These are phyloP conservation scores for Prionchulus punctatus DNA, from an alignment of 2,888 invertebrate species.

Conservation along the genomic window DNA sequence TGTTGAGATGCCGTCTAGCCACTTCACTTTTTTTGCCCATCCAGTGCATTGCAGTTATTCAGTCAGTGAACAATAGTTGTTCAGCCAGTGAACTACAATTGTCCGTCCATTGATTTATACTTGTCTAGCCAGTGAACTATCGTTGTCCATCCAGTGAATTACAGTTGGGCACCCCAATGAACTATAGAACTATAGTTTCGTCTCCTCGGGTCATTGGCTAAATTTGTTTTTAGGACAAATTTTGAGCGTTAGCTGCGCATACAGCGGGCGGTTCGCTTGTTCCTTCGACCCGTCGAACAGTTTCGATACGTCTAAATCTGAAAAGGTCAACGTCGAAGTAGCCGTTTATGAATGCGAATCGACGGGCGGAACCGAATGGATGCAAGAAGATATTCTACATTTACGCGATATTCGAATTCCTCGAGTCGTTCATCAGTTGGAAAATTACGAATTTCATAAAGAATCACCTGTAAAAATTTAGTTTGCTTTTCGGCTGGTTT, in stretches of 20 bases:
- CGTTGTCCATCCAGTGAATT: too few relatives aligned
- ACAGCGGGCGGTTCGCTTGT: slow-evolving; percentile 89
- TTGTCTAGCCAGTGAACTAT: too few relatives aligned
- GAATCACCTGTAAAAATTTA: slow-evolving; percentile 11
- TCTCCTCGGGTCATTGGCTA: too few relatives aligned
- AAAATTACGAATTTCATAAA: slow-evolving; percentile 11
- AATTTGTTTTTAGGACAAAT: slow-evolving; percentile 23
- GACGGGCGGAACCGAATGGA: slow-evolving; percentile 72
- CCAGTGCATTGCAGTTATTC: not conserved
- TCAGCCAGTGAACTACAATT: too few relatives aligned
- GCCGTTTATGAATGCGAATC: slow-evolving; percentile 98
- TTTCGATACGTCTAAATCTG: slow-evolving; percentile 6
- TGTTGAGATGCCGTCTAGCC: not conserved
- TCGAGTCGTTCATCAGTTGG: slow-evolving; percentile 10
- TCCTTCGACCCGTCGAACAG: slow-evolving; percentile 60
- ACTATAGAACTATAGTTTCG: too few relatives aligned
- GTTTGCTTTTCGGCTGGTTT: not conserved
- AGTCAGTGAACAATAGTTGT: too few relatives aligned
- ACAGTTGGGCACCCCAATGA: not conserved
- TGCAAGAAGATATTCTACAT: slow-evolving; percentile 84
- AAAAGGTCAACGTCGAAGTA: slow-evolving; percentile 40
- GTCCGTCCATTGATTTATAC: too few relatives aligned
- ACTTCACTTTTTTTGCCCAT: not conserved
- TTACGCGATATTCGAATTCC: slow-evolving; percentile 68
- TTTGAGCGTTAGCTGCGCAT: slow-evolving; percentile 65